These are phyloP conservation scores for Sthenelais limicola DNA, from an alignment of 2,888 invertebrate species.

Conservation along the genomic window DNA sequence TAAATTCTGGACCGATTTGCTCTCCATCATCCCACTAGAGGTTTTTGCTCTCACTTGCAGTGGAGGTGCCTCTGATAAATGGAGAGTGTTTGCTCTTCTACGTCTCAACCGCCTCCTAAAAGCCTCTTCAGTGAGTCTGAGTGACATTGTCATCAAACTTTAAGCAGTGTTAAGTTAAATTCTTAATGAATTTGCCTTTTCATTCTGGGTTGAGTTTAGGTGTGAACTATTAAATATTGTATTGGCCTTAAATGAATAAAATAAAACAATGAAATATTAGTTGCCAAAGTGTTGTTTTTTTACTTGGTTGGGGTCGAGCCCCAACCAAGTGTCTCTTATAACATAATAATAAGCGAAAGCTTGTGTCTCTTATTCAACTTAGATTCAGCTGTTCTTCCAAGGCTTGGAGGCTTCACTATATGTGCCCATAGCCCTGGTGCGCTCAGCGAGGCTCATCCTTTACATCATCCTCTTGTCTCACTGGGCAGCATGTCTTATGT, in stretches of 20 bases:
- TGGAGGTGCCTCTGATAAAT: background rate
- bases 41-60: conserved; percentile 16
- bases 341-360: no score
- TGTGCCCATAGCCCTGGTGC: conserved; percentile 15
- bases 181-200: no score
- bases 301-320: no score
- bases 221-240: no score
- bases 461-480: conserved; percentile 49
- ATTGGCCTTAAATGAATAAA: no score
- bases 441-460: conserved; percentile 41
- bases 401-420: conserved; percentile 32
- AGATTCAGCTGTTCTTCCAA: conserved; percentile 31
- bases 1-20: conserved; percentile 43
- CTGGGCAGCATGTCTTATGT: conserved; percentile 43
- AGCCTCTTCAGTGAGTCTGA: conserved; percentile 43
- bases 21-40: conserved; percentile 48
- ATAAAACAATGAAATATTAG: no score
- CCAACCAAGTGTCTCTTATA: no score
- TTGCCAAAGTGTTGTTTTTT: no score
- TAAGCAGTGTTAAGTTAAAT: no score
- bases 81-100: conserved; percentile 36
- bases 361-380: background rate
- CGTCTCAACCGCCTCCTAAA: conserved; percentile 47
- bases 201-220: no score
- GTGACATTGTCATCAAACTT: no score